Conservation (phyloP, 2,113 vertebrate genomes). For the Colistium nudipinnis region DNA sequence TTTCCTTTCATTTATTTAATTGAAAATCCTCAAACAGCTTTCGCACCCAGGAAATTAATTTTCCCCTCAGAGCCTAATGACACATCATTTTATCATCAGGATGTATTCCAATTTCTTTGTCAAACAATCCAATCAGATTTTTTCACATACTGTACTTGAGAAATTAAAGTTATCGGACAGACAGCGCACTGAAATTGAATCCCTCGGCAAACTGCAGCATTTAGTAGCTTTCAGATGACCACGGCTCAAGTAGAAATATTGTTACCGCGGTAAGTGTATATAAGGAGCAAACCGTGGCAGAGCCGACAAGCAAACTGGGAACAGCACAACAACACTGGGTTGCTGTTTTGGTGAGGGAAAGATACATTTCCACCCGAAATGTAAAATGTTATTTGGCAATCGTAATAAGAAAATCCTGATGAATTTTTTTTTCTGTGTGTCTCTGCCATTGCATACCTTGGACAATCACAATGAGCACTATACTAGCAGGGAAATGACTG, state of each 20-base stretch:
- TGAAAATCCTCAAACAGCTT: not conserved
- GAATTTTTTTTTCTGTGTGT: not conserved
- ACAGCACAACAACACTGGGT: not conserved
- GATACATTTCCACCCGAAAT: no score
- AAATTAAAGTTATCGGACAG: not conserved
- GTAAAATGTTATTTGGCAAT: not conserved
- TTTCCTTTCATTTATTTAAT: conserved; percentile 8
- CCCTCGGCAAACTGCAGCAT: not conserved
- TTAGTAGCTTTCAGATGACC: not conserved
- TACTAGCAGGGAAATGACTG: no score
- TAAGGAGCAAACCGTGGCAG: no score
- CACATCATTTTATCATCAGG: not conserved
- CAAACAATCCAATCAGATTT: not conserved
- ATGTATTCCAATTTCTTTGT: not conserved
- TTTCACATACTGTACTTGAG: not conserved
- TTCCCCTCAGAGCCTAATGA: not conserved
- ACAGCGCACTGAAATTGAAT: not conserved
- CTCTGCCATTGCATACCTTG: not conserved
- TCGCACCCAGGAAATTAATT: not conserved
- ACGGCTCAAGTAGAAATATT: no score
- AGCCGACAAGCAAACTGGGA: not conserved
- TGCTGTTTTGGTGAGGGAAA: not conserved
- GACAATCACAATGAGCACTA: not conserved
- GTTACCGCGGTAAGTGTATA: no score
- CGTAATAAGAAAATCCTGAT: not conserved